phyloP scores from a whole-genome alignment of 1,140 invertebrate species.

The Cydia pomonella region DNA sequence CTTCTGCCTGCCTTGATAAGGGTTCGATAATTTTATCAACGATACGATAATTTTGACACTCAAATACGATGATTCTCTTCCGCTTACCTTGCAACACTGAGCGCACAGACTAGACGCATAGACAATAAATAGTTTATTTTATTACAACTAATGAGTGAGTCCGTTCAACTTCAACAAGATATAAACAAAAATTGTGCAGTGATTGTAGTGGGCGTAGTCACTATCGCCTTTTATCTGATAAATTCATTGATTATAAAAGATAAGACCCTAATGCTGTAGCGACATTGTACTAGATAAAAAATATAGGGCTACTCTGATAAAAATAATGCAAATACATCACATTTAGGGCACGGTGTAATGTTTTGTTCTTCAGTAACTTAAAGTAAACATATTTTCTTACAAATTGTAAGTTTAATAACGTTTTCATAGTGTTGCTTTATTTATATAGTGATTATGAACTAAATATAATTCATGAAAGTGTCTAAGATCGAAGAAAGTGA shows the following conservation, averaged over 20 bases:
- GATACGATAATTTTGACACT: no score
- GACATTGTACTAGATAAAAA: constrained; percentile 56
- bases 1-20: no score
- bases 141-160: background rate
- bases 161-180: constrained; percentile 16
- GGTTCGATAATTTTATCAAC: no score
- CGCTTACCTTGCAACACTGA: no score
- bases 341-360: background rate
- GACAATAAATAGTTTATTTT: background rate
- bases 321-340: background rate
- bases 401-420: background rate
- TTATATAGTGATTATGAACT: background rate
- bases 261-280: constrained; percentile 47
- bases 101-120: no score
- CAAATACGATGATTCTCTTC: no score
- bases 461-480: constrained; percentile 23
- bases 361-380: background rate
- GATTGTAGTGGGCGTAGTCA: constrained; percentile 65
- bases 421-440: background rate
- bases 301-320: constrained; percentile 48
- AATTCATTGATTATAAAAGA: constrained; percentile 66
- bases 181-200: constrained; percentile 62
- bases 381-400: background rate
- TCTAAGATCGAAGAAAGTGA: background rate
- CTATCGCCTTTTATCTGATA: constrained; percentile 57